phyloP scores from a whole-genome alignment of 1,140 invertebrate species.

The Ladona fulva region DNA sequence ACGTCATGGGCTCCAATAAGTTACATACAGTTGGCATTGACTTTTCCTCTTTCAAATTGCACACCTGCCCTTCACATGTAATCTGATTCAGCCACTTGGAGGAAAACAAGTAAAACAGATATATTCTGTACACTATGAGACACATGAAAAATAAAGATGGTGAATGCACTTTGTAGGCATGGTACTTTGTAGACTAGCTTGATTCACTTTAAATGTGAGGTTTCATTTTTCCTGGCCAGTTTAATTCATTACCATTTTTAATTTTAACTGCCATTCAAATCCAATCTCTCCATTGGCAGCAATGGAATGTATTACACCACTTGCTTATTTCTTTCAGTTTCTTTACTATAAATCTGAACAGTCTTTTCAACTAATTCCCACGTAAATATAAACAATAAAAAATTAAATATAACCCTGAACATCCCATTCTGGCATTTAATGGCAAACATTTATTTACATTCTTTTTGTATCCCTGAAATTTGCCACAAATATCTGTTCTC shows the following conservation, averaged over 20 bases:
- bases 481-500: background rate
- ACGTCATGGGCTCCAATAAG: background rate
- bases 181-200: conserved; percentile 4
- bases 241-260: background rate
- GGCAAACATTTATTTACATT: background rate
- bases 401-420: background rate
- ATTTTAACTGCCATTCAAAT: background rate
- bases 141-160: background rate
- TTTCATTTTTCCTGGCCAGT: background rate
- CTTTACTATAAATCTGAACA: background rate
- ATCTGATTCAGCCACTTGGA: background rate
- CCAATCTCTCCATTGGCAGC: background rate
- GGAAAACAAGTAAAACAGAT: background rate
- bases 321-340: background rate
- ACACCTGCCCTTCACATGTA: background rate
- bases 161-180: background rate
- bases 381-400: background rate
- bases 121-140: background rate
- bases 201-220: background rate
- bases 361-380: background rate
- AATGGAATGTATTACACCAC: background rate
- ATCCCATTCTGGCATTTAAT: background rate
- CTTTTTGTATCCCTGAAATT: conserved; percentile 2
- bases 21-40: too few relatives aligned
- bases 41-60: background rate